Percentiles rank a stretch among this genome's conserved stretches.
Conservation (phyloP, 2,797 vertebrate species). For the Microhierax caerulescens region DNA sequence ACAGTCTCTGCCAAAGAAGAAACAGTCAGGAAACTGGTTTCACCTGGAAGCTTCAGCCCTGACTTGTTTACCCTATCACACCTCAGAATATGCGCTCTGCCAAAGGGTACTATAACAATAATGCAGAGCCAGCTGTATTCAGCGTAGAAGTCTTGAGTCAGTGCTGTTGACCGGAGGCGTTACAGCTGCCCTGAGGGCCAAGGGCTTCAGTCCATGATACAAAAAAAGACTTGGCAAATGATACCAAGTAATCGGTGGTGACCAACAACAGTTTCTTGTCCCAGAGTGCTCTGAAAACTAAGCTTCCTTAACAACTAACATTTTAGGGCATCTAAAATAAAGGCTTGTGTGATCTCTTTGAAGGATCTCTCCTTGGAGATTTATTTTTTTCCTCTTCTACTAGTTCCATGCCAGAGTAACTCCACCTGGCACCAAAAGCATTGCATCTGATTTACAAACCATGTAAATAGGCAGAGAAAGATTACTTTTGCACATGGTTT, state of each 20-base stretch:
- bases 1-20: not conserved
- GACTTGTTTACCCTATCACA: not conserved
- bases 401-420: not conserved
- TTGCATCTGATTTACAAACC: not conserved
- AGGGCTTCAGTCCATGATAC: not conserved
- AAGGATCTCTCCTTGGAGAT: not conserved
- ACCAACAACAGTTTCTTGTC: not conserved
- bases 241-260: not conserved
- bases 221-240: not conserved
- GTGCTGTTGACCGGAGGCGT: not conserved
- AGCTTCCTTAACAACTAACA: not conserved
- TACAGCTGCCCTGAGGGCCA: not conserved
- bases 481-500: not conserved
- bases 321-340: not conserved
- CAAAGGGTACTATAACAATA: not conserved
- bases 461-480: not conserved
- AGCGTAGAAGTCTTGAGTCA: not conserved
- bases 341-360: not conserved
- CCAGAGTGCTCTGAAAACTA: not conserved
- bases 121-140: not conserved
- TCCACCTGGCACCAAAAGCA: not conserved
- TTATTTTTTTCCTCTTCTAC: not conserved
- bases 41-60: not conserved
- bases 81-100: not conserved
- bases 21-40: not conserved